Evolutionary conservation across 1,140 invertebrate genomes (phyloP), one percentile per base, ranked within the genome.

Genomic region (Heterodera schachtii): DNA sequence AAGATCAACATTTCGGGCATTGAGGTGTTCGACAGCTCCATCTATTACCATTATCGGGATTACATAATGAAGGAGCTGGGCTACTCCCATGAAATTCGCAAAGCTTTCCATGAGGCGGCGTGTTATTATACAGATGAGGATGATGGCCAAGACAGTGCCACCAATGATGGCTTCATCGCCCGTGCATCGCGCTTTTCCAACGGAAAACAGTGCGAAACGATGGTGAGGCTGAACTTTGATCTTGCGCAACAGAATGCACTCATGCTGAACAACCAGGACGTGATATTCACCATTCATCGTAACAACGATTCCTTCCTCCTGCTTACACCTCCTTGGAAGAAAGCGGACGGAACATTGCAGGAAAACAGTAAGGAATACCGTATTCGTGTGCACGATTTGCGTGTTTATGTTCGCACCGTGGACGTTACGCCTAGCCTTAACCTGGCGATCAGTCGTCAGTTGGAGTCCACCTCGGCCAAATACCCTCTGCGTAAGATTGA

Each of bases 261-360:
- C 3, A 66, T 82, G n/a, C 19, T 82, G 9, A 82, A 82, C 83
- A 82, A 82, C 57, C n/a, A 47, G 6, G 46, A 80, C 16, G 3
- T 82, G 16, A n/a, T 83, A 3, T 84, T 82, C 11, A 84, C 82
- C 9, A 78, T 82, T 7, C 80, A 73, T 16, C 2, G 74, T 1
- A 57, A 57, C 43, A 41, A 0, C 21, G 81, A 82, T 52, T 2
- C 70, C 0, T 81, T 82, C 19, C n/a, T 82, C 0, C 77, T 84
- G 5, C 19, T 81, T 1, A 80, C 46, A 2, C 47, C 49, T 1
- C 3, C 7, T 4, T 52, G 21, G n/a, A 71, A 31, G 4, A 71
- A 6, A 71, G 41, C 19, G 41, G 47, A 60, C 66, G 75, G 3
- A 3, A 57, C 16, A 19, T 8, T 11, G 21, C 13, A 44, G 16